Base-by-base conservation (phyloP, 2,113 vertebrate species). In the Dicentrarchus labrax region DNA sequence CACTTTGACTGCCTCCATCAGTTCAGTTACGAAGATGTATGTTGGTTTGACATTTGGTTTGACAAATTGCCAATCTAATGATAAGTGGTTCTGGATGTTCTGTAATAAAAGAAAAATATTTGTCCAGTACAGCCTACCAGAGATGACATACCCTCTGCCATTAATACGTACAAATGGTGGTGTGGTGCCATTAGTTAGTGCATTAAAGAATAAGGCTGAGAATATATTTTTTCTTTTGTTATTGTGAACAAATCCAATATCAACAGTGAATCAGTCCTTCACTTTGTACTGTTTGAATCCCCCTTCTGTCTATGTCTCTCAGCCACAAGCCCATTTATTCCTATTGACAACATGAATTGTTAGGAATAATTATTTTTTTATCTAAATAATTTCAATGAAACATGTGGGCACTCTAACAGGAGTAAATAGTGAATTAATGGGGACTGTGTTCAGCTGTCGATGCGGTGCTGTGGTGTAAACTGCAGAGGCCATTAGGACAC, bases 1-100 rank as follows among this genome's bases (percentile, higher is more conserved):
- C n/a, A 30, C n/a, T 76, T 43, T 43, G 38, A 16, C 62, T 76
- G 47, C 19, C 78, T 80, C 60, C 19, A 15, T 45, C 24, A 10
- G 5, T 56, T 24, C n/a, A 9, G 6, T 41, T 39, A 51, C 51
- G 56, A 47, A 54, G 47, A 36, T 56, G 9, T 47, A 41, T 24
- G n/a, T 30, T 30, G 30, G 30, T 4, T 65, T 47, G 57, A 38
- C 13, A 43, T 45, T 30, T 51, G 47, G 48, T 48, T 36, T 48
- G 39, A 65, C 11, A 76, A 64, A 61, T 62, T n/a, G 13, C 11
- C 5, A 7, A 38, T 21, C 15, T 65, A 41, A 72, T 56, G 19
- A 24, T 4, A 38, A 43, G 9, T 43, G 56, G 12, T 60, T 54
- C 36, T 47, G 10, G 17, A 67, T 56, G 22, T 47, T 36, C 69